Evolutionary conservation across 2,888 invertebrate genomes (phyloP), one percentile per base, ranked within the genome.

Genomic region (Drosophila affinis): DNA sequence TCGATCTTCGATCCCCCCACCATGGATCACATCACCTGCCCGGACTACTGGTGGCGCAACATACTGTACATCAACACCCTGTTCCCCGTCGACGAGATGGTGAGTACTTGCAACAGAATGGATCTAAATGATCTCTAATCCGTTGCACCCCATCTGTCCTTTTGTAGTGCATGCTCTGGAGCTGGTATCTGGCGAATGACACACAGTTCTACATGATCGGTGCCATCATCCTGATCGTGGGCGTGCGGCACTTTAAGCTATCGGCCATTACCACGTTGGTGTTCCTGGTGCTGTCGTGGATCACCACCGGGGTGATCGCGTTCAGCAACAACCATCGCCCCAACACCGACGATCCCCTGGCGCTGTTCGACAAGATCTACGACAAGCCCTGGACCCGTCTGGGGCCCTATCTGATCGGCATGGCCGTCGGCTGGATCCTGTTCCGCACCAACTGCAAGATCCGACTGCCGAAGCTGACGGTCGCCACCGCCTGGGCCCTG

Each of bases 371-470:
- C 92, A 96, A 97, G 93, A 96, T 97, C 80, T 97, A 97, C 91
- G 97, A 97, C 92, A 97, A 97, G 91, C 97, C 97, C 1, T 97
- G 97, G 96, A 97, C 97, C 0, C 92, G 97, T 65, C 92, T 97
- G 14, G 97, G 97, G 0, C 97, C 97, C 0, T 97, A 97, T 91
- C 93, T 97, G 3, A 95, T 97, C 59, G 97, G 97, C 77, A 97
- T 97, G 96, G 93, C 94, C 18, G 95, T 95, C 0, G 97, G 97
- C 0, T 97, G 97, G 95, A 94, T 96, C 72, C 93, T 97, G 21
- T 97, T 96, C 91, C 96, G 96, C 92, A 96, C 96, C 29, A 95
- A 96, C 90, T 95, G 96, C 91, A 95, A 95, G 91, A 94, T 97
- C 18, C 93, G 94, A 73, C 95, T 97, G 94, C 94, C 93, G 4